A percentile compares a stretch with the other conserved stretches of the same genome.
phyloP scores from a whole-genome alignment of 2,888 invertebrate genomes.

The Invenusta paracnida region DNA sequence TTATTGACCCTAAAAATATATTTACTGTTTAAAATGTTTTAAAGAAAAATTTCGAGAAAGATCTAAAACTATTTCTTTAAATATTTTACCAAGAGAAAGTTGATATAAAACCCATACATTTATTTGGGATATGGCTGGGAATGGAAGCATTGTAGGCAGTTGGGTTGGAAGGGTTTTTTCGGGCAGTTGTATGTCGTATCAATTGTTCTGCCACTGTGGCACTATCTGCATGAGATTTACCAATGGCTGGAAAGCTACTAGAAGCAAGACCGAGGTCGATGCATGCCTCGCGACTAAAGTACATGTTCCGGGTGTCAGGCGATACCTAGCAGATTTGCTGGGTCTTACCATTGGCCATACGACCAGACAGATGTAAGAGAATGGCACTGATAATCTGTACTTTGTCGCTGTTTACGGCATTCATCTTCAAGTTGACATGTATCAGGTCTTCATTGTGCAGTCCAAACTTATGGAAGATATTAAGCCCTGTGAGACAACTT shows the following conservation, averaged over 20 bases:
- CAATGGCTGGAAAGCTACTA: background rate
- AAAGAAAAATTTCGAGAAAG: too few species aligned
- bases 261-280: background rate
- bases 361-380: background rate
- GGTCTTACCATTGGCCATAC: background rate
- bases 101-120: too few species aligned
- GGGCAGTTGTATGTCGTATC: too few species aligned
- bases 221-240: background rate
- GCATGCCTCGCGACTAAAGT: background rate
- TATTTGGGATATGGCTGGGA: too few species aligned
- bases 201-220: background rate
- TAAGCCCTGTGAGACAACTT: background rate
- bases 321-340: slow-evolving; percentile 11
- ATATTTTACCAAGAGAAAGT: too few species aligned
- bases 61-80: too few species aligned
- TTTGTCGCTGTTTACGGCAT: background rate
- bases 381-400: background rate
- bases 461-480: background rate
- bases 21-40: too few species aligned
- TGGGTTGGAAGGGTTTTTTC: too few species aligned
- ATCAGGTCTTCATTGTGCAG: background rate
- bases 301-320: background rate
- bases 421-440: background rate
- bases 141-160: too few species aligned
- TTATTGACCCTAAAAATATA: too few species aligned